These are phyloP conservation scores for Xanthostigma xanthostigma DNA, from an alignment of 2,888 invertebrate species.

Conservation along the genomic window DNA sequence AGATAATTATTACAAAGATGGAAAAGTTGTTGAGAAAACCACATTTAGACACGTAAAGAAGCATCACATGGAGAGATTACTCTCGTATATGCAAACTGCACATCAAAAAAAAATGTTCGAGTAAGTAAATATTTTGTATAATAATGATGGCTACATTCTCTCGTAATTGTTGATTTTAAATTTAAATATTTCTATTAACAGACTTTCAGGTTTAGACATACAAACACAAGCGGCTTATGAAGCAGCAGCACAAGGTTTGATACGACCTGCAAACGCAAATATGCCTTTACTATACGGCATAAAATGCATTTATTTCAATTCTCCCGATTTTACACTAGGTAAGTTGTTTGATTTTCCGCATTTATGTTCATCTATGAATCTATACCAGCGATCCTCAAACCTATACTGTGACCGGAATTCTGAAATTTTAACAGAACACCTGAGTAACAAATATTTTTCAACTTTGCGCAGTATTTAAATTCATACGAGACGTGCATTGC, in stretches of 20 bases:
- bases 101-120: constrained; percentile 79
- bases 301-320: constrained; percentile 64
- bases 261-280: constrained; percentile 55
- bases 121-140: constrained; percentile 34
- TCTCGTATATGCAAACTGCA: constrained; percentile 68
- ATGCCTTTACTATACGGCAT: constrained; percentile 73
- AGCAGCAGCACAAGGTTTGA: constrained; percentile 63
- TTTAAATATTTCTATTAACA: constrained; percentile 22
- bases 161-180: constrained; percentile 4
- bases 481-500: too few species aligned
- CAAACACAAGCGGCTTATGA: constrained; percentile 85
- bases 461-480: too few species aligned
- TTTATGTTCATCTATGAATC: too few species aligned
- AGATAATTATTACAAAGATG: constrained; percentile 53
- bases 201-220: constrained; percentile 62
- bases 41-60: constrained; percentile 55
- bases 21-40: constrained; percentile 52
- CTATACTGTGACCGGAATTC: too few species aligned
- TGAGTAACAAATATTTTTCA: too few species aligned
- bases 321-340: constrained; percentile 78
- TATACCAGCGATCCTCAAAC: too few species aligned
- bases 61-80: constrained; percentile 52
- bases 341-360: constrained; percentile 13
- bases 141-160: not conserved
- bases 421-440: too few species aligned